Evolutionary conservation across 2,797 vertebrate genomes (phyloP).

Genomic region (Microcaecilia unicolor): DNA sequence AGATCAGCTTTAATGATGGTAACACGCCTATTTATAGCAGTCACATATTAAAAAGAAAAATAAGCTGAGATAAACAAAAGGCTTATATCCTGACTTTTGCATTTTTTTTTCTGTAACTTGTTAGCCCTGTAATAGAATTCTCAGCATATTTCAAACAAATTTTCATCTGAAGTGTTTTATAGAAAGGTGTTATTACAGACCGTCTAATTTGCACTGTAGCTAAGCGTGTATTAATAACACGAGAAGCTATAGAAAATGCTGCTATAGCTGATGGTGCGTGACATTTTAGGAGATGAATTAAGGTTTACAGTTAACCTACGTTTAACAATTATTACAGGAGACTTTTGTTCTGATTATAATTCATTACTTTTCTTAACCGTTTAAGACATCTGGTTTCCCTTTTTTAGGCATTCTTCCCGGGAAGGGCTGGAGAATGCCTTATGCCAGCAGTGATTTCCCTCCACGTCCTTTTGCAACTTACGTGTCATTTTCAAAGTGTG

Average conservation of each 20-base stretch:
- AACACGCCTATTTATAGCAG: conserved; percentile 11
- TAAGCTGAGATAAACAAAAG: conserved; percentile 15
- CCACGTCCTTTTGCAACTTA: too few relatives aligned
- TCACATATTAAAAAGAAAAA: conserved; percentile 13
- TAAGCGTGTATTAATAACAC: conserved; percentile 31
- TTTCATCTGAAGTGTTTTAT: conserved; percentile 29
- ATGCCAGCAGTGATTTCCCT: too few relatives aligned
- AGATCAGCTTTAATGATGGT: conserved; percentile 18
- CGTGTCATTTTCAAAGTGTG: too few relatives aligned
- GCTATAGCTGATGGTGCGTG: conserved; percentile 20
- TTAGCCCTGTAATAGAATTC: conserved; percentile 28
- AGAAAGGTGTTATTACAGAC: conserved; percentile 34
- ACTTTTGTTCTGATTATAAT: neutral
- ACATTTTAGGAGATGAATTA: conserved; percentile 32
- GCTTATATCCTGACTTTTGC: conserved; percentile 10
- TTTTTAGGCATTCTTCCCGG: neutral
- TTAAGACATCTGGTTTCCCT: neutral
- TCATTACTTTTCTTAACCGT: neutral
- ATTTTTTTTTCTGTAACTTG: conserved; percentile 16
- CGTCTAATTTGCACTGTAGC: conserved; percentile 32
- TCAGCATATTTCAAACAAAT: conserved; percentile 34
- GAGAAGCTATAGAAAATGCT: conserved; percentile 14
- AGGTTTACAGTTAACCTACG: conserved; percentile 24
- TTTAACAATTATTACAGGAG: conserved; percentile 14
- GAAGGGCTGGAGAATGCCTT: too few relatives aligned